phyloP scores from a whole-genome alignment of 2,113 vertebrate genomes.

The Nannospalax galili region DNA sequence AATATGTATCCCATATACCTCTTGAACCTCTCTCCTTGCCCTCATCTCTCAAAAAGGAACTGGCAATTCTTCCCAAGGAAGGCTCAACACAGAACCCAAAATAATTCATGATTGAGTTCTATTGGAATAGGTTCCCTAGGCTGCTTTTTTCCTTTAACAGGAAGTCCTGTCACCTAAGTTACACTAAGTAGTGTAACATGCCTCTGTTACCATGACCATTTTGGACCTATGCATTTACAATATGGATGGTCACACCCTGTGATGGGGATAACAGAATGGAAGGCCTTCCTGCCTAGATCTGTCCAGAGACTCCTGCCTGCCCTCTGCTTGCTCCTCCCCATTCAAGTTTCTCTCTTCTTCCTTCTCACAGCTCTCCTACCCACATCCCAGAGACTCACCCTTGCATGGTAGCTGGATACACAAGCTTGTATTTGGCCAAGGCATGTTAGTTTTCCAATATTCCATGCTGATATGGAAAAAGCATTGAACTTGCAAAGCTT shows the following conservation, averaged over 20 bases:
- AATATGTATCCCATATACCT: neutral
- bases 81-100: neutral
- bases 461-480: neutral
- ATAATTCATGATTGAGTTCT: neutral
- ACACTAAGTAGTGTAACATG: no score
- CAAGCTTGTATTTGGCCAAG: neutral
- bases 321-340: no score
- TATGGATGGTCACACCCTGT: rapidly evolving
- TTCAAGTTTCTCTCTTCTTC: neutral
- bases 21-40: neutral
- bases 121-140: rapidly evolving
- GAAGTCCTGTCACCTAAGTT: neutral
- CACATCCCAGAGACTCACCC: neutral
- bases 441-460: neutral
- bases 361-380: neutral
- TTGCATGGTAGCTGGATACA: neutral
- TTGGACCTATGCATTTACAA: neutral
- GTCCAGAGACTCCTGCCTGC: neutral
- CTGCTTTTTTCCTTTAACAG: neutral
- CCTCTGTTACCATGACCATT: neutral
- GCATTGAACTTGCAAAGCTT: neutral
- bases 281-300: neutral
- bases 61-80: neutral
- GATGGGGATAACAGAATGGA: rapidly evolving
- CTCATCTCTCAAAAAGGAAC: neutral